Base-by-base conservation (phyloP, 1,140 invertebrate species). In the Drosophila ficusphila region DNA sequence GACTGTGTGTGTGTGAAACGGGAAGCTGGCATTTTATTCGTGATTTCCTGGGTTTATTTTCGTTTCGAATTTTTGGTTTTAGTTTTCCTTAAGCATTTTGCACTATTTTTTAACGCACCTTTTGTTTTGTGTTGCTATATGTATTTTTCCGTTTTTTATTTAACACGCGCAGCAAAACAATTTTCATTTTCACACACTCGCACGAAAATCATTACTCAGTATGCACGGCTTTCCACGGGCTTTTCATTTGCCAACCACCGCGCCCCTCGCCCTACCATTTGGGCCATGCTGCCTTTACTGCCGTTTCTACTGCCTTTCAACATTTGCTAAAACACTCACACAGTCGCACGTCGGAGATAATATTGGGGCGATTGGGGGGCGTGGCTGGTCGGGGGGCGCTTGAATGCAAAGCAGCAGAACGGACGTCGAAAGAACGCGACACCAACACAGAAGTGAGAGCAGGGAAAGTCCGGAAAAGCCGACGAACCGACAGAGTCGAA, bases 161-260 rank as follows among this genome's bases (percentile, higher is more conserved):
- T 67, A 42, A 48, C 46, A 36, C 49, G 33, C 44, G 23, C 58
- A 73, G 41, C 49, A 60, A 69, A 78, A 56, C 62, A 69, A 78
- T 73, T 78, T 73, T 68, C 51, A 78, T 78, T 78, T 78, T 60
- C 60, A 82, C 57, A 64, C 75, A 74, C 54, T 51, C 72, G 65
- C 60, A 76, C 52, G 60, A 77, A 82, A 82, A 77, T 82, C 76
- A 83, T 83, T 85, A 76, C 82, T 85, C 79, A 74, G 76, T 86
- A 76, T 79, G 79, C 71, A 82, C 76, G 75, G 62, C 57, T 85
- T 85, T 83, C 69, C 51, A 68, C 65, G 65, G 54, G 52, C 76
- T 79, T 79, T 69, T 71, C 77, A 79, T 79, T 81, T 76, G 62
- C 57, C 58, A 64, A 38, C 44, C 27, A 42, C 33, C 44, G 42